Evolutionary conservation across 2,888 invertebrate genomes (phyloP).

Genomic region (Hypomecis punctinalis): DNA sequence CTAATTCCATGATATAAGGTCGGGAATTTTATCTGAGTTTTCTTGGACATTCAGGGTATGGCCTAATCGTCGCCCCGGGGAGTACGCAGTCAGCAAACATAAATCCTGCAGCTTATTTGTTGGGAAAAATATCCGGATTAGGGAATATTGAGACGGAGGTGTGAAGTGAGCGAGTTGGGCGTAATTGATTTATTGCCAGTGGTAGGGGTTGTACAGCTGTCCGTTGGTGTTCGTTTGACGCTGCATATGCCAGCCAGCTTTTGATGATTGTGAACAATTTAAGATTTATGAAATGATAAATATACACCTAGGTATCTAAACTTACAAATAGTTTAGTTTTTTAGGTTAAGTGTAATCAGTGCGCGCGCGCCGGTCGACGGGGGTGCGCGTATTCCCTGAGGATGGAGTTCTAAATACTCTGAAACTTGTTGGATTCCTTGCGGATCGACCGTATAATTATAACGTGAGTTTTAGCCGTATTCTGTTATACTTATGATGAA

Average conservation of each 20-base stretch:
- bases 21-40: conserved; percentile 53
- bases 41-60: conserved; percentile 33
- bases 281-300: too few species aligned
- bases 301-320: too few species aligned
- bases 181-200: conserved; percentile 53
- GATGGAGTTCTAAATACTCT: too few species aligned
- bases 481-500: too few species aligned
- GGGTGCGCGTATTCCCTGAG: too few species aligned
- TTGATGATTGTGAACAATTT: not conserved
- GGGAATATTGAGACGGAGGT: conserved; percentile 36
- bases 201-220: conserved; percentile 26
- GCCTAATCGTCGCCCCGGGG: conserved; percentile 43
- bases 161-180: conserved; percentile 35
- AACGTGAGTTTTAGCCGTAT: too few species aligned
- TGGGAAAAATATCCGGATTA: conserved; percentile 54
- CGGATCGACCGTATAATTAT: too few species aligned
- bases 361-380: too few species aligned
- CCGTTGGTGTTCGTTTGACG: not conserved
- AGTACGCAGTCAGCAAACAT: conserved; percentile 50
- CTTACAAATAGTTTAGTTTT: too few species aligned
- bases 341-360: too few species aligned
- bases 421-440: too few species aligned
- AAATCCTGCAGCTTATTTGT: conserved; percentile 65
- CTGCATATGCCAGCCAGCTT: not conserved
- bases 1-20: conserved; percentile 62